Conservation (phyloP, 2,888 invertebrate genomes). For the Diploptera punctata region DNA sequence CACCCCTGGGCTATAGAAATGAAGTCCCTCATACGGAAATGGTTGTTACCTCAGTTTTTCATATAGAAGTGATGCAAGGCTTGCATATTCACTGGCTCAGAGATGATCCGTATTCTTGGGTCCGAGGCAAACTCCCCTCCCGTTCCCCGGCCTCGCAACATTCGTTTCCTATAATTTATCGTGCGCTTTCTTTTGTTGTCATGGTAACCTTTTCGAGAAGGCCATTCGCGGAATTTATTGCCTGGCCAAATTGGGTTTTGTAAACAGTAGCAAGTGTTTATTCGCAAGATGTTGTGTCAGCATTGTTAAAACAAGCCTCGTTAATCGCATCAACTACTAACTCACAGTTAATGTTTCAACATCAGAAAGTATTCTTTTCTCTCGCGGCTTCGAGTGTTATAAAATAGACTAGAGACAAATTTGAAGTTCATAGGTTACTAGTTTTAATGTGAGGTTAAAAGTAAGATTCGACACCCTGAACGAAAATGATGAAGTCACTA, state of each 20-base stretch:
- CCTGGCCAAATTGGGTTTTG: constrained; percentile 34
- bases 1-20: too few species aligned
- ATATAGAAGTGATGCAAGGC: not conserved
- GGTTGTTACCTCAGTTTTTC: not conserved
- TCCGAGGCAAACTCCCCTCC: not conserved
- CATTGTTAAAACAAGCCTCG: too few species aligned
- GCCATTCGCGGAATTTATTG: constrained; percentile 37
- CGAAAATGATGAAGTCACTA: too few species aligned
- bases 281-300: constrained; percentile 34
- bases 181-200: constrained; percentile 34
- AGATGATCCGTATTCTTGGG: not conserved
- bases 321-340: too few species aligned
- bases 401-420: too few species aligned
- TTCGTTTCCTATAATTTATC: constrained; percentile 36
- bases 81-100: constrained; percentile 7
- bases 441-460: too few species aligned
- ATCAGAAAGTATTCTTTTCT: too few species aligned
- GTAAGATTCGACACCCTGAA: too few species aligned
- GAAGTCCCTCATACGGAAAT: not conserved
- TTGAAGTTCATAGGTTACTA: too few species aligned
- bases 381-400: too few species aligned
- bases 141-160: not conserved
- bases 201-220: constrained; percentile 32
- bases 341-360: too few species aligned
- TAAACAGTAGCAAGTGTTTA: constrained; percentile 39